phyloP scores from a whole-genome alignment of 2,888 invertebrate genomes.

The Drosophila neonasuta region DNA sequence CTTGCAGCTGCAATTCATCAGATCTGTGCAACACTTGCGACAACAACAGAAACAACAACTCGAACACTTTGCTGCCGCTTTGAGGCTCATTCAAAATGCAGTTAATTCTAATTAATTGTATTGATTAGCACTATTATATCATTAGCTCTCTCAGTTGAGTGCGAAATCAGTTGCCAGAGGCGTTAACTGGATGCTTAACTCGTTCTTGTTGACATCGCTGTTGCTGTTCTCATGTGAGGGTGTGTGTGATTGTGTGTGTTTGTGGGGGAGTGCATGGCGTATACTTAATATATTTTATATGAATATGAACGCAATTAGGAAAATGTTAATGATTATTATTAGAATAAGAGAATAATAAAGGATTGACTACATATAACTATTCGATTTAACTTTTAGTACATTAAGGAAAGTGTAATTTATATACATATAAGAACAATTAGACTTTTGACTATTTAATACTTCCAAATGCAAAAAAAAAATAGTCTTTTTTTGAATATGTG shows the following conservation, averaged over 20 bases:
- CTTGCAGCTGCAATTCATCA: not conserved
- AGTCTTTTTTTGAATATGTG: too few species aligned
- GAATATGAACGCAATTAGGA: conserved; percentile 1
- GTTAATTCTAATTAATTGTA: conserved; percentile 71
- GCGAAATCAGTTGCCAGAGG: conserved; percentile 40
- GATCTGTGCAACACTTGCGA: not conserved
- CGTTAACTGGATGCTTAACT: conserved; percentile 24
- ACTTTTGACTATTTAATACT: too few species aligned
- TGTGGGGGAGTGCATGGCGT: too few species aligned
- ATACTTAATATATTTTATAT: not conserved
- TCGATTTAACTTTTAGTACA: too few species aligned
- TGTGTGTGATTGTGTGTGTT: not conserved
- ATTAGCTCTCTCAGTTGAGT: conserved; percentile 52
- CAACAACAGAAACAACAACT: not conserved
- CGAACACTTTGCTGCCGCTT: conserved; percentile 1
- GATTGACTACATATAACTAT: too few species aligned
- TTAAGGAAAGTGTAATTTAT: too few species aligned
- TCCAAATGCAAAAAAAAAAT: too few species aligned
- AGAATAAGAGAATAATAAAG: too few species aligned
- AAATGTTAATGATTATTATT: not conserved
- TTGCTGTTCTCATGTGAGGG: not conserved
- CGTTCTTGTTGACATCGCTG: conserved; percentile 2
- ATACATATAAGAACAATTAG: too few species aligned
- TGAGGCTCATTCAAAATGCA: conserved; percentile 40
- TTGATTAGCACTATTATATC: conserved; percentile 70